Evolutionary conservation across 2,113 vertebrate genomes (phyloP).

Genomic region (Mus musculus): GRCm39 chr9:110988501-110989000

Average conservation of each 20-base stretch:
- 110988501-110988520: not conserved
- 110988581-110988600: constrained; percentile 39
- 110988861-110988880: not conserved
- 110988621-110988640: constrained; percentile 15
- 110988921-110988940: not conserved
- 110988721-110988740: not conserved
- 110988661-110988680: not conserved
- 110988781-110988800: not conserved
- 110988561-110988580: constrained; percentile 48
- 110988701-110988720: not conserved
- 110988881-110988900: not conserved
- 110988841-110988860: not conserved
- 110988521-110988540: not conserved
- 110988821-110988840: not conserved
- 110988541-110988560: constrained; percentile 29
- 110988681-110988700: not conserved
- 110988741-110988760: not conserved
- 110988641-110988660: constrained; percentile 53
- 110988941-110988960: not conserved
- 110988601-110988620: constrained; percentile 41
- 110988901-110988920: not conserved
- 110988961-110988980: not conserved
- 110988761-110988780: not conserved
- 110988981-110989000: not conserved
- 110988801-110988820: not conserved